Percentiles rank a stretch among this genome's conserved stretches.
These are phyloP conservation scores for Zophobas atratus DNA, from an alignment of 1,140 invertebrate species.

Conservation along the genomic window DNA sequence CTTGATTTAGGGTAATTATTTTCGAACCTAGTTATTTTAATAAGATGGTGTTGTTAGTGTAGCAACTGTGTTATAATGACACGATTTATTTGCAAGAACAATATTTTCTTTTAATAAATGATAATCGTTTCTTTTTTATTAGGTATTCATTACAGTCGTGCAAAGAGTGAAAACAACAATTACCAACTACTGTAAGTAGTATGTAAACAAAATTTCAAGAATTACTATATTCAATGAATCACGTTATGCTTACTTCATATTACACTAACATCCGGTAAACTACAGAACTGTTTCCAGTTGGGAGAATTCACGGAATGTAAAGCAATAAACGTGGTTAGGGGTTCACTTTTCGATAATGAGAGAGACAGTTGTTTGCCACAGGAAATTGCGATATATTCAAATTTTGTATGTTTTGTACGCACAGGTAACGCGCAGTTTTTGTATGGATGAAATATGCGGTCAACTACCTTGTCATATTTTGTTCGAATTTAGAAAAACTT, in stretches of 20 bases:
- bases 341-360: constrained; percentile 35
- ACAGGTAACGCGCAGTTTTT: neutral
- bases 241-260: constrained; percentile 16
- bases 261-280: constrained; percentile 25
- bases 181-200: no score
- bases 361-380: constrained; percentile 29
- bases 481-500: no score
- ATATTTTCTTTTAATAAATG: no score
- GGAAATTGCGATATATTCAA: constrained; percentile 46
- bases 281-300: constrained; percentile 35
- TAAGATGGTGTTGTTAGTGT: neutral
- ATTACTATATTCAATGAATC: constrained; percentile 24
- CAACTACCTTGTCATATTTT: no score
- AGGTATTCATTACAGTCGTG: no score
- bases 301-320: constrained; percentile 42
- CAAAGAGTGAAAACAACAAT: no score
- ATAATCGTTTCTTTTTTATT: no score
- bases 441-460: neutral
- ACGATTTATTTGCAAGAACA: no score
- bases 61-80: no score
- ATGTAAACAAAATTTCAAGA: neutral
- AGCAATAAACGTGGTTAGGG: constrained; percentile 25
- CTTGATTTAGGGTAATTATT: constrained; percentile 28
- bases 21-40: constrained; percentile 23
- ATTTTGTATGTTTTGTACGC: constrained; percentile 5